These are phyloP conservation scores for Caenorhabditis afra DNA, from an alignment of 2,888 invertebrate species.

Conservation along the genomic window DNA sequence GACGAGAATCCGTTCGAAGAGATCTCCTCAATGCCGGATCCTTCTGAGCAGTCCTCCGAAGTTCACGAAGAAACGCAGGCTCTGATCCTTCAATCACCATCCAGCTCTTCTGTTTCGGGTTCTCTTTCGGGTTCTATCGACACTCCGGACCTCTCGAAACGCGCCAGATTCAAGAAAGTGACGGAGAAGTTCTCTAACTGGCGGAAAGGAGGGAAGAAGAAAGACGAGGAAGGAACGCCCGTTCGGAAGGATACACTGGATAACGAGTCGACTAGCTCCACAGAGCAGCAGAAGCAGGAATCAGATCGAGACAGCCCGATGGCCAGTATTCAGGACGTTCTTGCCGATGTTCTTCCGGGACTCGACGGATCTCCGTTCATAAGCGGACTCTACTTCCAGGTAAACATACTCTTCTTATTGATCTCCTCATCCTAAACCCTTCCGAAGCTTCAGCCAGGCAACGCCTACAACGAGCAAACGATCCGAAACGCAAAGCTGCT, in stretches of 20 bases:
- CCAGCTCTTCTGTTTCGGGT: background rate
- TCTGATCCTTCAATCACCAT: constrained; percentile 31
- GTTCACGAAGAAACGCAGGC: constrained; percentile 13
- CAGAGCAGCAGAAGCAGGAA: background rate
- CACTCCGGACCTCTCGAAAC: constrained; percentile 37
- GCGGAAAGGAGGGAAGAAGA: constrained; percentile 62
- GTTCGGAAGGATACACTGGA: constrained; percentile 33
- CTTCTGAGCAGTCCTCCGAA: background rate
- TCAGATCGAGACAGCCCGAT: constrained; percentile 57
- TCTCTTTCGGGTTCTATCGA: constrained; percentile 8
- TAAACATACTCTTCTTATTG: constrained; percentile 6
- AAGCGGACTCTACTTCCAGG: constrained; percentile 68
- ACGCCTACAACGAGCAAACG: constrained; percentile 87
- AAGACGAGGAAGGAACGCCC: constrained; percentile 37
- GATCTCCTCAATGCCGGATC: constrained; percentile 23
- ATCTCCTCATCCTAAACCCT: background rate
- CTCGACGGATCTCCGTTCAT: constrained; percentile 69
- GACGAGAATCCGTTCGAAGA: constrained; percentile 68
- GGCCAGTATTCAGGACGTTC: constrained; percentile 64
- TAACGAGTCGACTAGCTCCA: constrained; percentile 10
- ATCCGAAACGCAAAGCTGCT: constrained; percentile 92
- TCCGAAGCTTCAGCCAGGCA: constrained; percentile 74
- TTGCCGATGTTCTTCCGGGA: constrained; percentile 64
- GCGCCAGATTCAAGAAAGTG: constrained; percentile 61
- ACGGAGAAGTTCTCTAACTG: constrained; percentile 72